Evolutionary conservation across 2,113 vertebrate species (phyloP), one percentile per base, ranked within the genome.

Genomic region (Tragelaphus imberbis): DNA sequence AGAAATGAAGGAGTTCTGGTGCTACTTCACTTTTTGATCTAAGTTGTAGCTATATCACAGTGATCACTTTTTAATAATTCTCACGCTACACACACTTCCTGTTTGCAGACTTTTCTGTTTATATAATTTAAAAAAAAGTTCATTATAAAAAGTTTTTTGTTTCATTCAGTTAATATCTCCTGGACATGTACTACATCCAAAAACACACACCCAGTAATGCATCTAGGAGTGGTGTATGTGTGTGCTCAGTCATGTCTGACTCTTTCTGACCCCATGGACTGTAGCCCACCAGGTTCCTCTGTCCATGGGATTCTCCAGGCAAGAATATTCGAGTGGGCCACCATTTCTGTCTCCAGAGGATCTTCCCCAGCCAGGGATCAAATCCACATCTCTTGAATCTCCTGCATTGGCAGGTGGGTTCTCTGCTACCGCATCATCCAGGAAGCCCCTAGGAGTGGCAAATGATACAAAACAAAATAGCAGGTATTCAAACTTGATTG

Each of bases 101-200:
- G 19, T 86, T 65, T 40, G 16, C 6, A 55, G 17, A 87, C 2
- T 25, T 56, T 58, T 79, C 47, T 49, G 0, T n/a, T 55, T 30
- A 6, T 12, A 21, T 4, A n/a, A 5, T 55, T 79, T 1, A 4
- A 27, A 55, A 36, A 65, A 40, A 17, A 16, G 58, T 40, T 81
- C 63, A 95, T 25, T 47, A 63, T 80, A 58, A 86, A 79, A 58
- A 1, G 8, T 0, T 21, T 40, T 11, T 40, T 71, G 15, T 55
- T 92, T 81, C 47, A 88, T 33, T 63, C 28, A 58, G 49, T 17
- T 71, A 92, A 19, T 40, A 40, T 81, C 25, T 88, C 71, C 84
- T 51, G 59, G 14, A 4, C 19, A 81, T 14, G 56, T 40, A 59
- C 33, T 27, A 5, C 10, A 8, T 58, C 40, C 12, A 80, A 80